Conservation (phyloP, 2,113 vertebrate species). For the Sigmodon hispidus region DNA sequence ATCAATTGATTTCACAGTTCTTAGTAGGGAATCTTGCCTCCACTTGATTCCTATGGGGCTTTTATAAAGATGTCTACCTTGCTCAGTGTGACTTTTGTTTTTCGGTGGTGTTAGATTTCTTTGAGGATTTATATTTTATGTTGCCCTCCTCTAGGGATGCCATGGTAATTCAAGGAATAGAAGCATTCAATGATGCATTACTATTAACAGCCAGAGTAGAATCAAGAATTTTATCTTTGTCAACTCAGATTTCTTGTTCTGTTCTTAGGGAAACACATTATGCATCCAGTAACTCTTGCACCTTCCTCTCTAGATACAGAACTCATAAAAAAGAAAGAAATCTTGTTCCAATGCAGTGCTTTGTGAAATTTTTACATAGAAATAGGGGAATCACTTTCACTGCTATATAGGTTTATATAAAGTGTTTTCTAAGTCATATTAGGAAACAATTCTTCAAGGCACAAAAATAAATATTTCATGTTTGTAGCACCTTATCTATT, state of each 20-base stretch:
- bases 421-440: background rate
- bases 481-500: background rate
- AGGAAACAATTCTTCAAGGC: slow-evolving; percentile 17
- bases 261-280: background rate
- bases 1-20: background rate
- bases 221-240: slow-evolving; percentile 31
- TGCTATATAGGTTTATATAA: background rate
- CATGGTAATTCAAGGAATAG: slow-evolving; percentile 12
- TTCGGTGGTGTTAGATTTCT: slow-evolving; percentile 27
- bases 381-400: background rate
- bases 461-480: slow-evolving; percentile 38
- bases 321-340: background rate
- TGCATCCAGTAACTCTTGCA: background rate
- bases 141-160: slow-evolving; percentile 15
- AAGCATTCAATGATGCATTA: slow-evolving; percentile 59
- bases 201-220: slow-evolving; percentile 36
- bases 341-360: slow-evolving; percentile 8
- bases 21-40: background rate
- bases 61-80: slow-evolving; percentile 6
- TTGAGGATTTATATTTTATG: slow-evolving; percentile 26
- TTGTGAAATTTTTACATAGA: slow-evolving; percentile 9
- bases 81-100: background rate
- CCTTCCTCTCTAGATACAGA: background rate
- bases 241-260: background rate
- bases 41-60: background rate